A percentile compares a stretch with the other conserved stretches of the same genome.
These are phyloP conservation scores for Pseudomugil tenellus DNA, from an alignment of 2,797 vertebrate species.

Conservation along the genomic window DNA sequence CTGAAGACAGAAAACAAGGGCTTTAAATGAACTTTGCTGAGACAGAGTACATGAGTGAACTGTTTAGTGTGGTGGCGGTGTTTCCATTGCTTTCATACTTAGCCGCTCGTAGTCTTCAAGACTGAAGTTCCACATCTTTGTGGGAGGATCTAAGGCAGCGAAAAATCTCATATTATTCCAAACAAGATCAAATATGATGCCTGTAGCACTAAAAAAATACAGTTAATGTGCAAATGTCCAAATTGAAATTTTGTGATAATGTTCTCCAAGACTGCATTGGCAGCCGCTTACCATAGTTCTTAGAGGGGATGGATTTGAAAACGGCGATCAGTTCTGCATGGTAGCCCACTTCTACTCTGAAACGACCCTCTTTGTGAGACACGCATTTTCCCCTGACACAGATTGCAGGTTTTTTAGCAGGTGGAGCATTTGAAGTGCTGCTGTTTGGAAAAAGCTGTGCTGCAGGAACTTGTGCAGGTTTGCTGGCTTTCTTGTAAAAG, in stretches of 20 bases:
- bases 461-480: slow-evolving; percentile 44
- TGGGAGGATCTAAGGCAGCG: slow-evolving; percentile 84
- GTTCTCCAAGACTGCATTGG: background rate
- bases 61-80: background rate
- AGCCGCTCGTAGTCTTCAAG: slow-evolving; percentile 86
- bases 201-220: background rate
- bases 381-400: slow-evolving; percentile 85
- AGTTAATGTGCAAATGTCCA: background rate
- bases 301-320: slow-evolving; percentile 91
- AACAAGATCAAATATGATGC: background rate
- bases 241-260: background rate
- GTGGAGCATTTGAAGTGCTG: slow-evolving; percentile 20
- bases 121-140: slow-evolving; percentile 93
- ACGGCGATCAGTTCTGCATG: slow-evolving; percentile 86
- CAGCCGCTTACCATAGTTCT: slow-evolving; percentile 87
- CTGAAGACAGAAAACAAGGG: background rate
- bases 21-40: slow-evolving; percentile 3
- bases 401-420: slow-evolving; percentile 72
- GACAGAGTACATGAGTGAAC: background rate
- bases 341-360: slow-evolving; percentile 91
- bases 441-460: slow-evolving; percentile 40
- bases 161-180: slow-evolving; percentile 3
- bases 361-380: slow-evolving; percentile 82
- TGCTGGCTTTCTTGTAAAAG: slow-evolving; percentile 70
- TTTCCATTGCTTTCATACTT: slow-evolving; percentile 88